These are phyloP conservation scores for Mallotus villosus DNA, from an alignment of 2,797 vertebrate species.

Conservation along the genomic window DNA sequence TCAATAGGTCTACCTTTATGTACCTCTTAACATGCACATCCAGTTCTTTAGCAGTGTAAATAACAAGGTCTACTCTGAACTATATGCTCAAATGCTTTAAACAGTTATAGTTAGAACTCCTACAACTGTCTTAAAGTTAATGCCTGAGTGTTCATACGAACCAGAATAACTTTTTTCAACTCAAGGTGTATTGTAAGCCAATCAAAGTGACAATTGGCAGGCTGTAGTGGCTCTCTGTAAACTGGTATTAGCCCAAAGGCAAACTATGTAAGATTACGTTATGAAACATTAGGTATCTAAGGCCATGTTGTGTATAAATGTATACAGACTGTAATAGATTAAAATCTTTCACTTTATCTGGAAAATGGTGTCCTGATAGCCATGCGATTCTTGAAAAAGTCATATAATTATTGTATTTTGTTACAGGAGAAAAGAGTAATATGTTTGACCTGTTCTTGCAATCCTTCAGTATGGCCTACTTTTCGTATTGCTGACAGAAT, in stretches of 20 bases:
- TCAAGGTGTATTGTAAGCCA: constrained; percentile 9
- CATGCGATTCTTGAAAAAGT: too few relatives aligned
- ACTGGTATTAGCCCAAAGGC: constrained; percentile 16
- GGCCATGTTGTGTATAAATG: not conserved
- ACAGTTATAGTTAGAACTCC: too few relatives aligned
- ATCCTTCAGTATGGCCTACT: not conserved
- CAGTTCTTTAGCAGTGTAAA: not conserved
- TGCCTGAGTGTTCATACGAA: not conserved
- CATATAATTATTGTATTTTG: too few relatives aligned
- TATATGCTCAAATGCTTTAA: not conserved
- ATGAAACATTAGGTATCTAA: constrained; percentile 4
- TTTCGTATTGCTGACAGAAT: not conserved
- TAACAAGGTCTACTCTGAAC: not conserved
- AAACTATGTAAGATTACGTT: not conserved
- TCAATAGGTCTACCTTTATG: not conserved
- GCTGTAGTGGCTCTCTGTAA: not conserved
- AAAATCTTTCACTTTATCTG: too few relatives aligned
- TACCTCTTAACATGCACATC: not conserved
- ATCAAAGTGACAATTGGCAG: constrained; percentile 1
- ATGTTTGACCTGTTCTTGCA: not conserved
- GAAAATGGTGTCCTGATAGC: too few relatives aligned
- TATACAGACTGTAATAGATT: too few relatives aligned
- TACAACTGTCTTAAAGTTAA: not conserved
- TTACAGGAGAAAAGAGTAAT: too few relatives aligned
- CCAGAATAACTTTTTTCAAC: too few relatives aligned